These are phyloP conservation scores for Passer montanus DNA, from an alignment of 2,113 vertebrate species.

Conservation along the genomic window DNA sequence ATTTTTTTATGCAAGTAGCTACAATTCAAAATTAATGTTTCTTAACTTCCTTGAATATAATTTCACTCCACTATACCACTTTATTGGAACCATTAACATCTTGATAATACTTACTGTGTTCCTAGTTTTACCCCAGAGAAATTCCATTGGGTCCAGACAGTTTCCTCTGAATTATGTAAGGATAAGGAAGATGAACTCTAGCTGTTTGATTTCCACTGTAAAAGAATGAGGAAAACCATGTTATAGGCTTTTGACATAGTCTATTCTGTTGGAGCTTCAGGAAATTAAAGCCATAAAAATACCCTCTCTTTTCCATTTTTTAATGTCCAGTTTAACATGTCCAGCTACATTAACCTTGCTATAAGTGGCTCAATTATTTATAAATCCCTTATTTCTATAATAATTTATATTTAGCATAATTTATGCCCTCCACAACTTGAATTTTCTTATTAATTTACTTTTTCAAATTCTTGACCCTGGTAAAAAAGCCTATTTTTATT, in stretches of 20 bases:
- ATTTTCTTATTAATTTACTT: not conserved
- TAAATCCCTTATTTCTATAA: not conserved
- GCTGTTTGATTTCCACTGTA: not conserved
- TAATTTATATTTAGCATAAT: not conserved
- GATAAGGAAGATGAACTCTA: not conserved
- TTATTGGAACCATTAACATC: not conserved
- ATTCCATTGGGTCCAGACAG: not conserved
- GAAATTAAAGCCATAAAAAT: not conserved
- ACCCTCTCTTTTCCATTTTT: not conserved
- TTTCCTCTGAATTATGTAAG: not conserved
- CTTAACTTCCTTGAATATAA: not conserved
- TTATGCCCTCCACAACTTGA: not conserved
- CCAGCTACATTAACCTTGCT: constrained; percentile 12
- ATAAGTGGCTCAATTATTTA: not conserved
- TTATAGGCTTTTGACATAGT: not conserved
- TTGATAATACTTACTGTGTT: not conserved
- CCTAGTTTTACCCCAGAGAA: not conserved
- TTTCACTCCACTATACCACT: not conserved
- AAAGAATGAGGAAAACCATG: not conserved
- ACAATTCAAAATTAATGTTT: not conserved
- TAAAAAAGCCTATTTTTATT: not conserved
- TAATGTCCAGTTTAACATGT: constrained; percentile 22
- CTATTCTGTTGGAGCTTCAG: not conserved
- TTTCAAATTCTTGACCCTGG: not conserved
- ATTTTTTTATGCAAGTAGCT: not conserved